These are phyloP conservation scores for Notechis scutatus DNA, from an alignment of 2,113 vertebrate species.

Conservation along the genomic window DNA sequence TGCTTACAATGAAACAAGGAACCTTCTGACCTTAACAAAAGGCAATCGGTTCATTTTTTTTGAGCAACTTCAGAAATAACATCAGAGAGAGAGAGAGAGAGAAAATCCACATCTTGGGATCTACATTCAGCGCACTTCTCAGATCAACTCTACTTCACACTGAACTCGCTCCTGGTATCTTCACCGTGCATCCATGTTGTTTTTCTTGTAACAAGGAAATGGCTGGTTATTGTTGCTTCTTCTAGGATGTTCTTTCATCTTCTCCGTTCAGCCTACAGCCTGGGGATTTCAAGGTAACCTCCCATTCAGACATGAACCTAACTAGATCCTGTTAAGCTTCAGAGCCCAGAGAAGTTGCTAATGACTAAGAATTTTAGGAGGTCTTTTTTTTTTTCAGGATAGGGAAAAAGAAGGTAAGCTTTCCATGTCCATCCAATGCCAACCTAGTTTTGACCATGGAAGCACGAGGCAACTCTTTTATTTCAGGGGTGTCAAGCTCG, in stretches of 20 bases:
- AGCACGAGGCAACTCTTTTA: neutral
- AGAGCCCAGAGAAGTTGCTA: neutral
- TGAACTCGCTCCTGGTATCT: neutral
- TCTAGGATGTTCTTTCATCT: neutral
- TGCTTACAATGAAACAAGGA: neutral
- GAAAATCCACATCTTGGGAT: neutral
- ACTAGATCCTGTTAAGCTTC: neutral
- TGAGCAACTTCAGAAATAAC: no score
- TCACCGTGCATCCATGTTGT: neutral
- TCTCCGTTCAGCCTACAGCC: neutral
- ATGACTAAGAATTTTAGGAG: neutral
- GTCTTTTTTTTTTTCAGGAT: neutral
- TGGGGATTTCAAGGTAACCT: neutral
- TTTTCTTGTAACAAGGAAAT: neutral
- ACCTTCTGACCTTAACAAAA: neutral
- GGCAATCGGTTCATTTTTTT: neutral
- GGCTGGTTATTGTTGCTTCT: neutral
- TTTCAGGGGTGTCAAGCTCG: no score
- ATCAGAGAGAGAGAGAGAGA: neutral
- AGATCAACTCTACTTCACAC: neutral
- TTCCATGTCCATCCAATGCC: neutral
- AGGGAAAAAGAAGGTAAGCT: neutral
- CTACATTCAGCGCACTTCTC: neutral
- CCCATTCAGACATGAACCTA: neutral
- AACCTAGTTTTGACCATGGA: neutral